Base-by-base conservation (phyloP, 1,140 invertebrate genomes). In the Conopomorpha cramerella region DNA sequence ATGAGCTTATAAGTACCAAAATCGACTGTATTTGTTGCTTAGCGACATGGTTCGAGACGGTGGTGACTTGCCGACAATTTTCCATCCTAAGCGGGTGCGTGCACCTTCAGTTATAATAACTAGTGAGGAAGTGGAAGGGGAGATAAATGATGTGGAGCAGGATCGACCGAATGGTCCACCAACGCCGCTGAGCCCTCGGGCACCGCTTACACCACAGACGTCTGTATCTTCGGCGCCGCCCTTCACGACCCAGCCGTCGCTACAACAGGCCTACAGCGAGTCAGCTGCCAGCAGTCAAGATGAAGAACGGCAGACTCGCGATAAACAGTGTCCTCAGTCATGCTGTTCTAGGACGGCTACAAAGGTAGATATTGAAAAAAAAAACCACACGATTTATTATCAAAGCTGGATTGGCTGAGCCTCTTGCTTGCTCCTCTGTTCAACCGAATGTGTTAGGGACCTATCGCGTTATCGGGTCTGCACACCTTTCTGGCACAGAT, bases 71-170 rank as follows among this genome's bases (percentile, higher is more conserved):
- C 83, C 86, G 34, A 87, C 86, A 43, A 89, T 88, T 51, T 88
- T 88, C 57, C 87, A 88, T 71, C 86, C 87, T 17, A 84, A 86
- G 57, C 77, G 86, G 39, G 85, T 84, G 36, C 80, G 86, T 34
- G 80, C 86, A 14, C 86, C 87, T 28, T 86, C 85, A 26, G 87
- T 88, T 38, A 84, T 87, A 44, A 82, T 87, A 39, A 87, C 86
- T 1, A 86, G 84, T 39, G 86, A 88, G 41, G 68, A 76, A 42
- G 64, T 65, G 11, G 56, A 70, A 26, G 55, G 45, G 27, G 66
- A 66, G 25, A 46, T 46, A 38, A 52, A 57, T 32, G 64, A 62
- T 41, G 58, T 42, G 1, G 67, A 68, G 26, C 45, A 60, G 18
- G 61, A 67, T 33, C 53, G 64, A 8, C 56, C 61, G 8, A 72